These are phyloP conservation scores for Athene noctua DNA, from an alignment of 2,113 vertebrate genomes.

Conservation along the genomic window DNA sequence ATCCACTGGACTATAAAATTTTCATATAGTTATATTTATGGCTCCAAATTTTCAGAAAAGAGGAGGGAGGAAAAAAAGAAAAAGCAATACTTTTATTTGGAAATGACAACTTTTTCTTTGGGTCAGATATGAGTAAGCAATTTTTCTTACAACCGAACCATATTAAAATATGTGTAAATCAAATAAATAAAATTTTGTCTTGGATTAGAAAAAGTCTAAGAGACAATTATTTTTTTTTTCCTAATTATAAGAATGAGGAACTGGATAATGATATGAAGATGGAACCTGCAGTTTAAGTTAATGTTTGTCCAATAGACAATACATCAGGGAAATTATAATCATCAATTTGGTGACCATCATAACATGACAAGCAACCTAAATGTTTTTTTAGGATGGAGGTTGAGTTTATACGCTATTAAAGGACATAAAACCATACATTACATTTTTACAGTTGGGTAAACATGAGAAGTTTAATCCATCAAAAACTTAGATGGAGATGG, in stretches of 20 bases:
- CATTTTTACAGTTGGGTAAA: not conserved
- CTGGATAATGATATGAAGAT: not conserved
- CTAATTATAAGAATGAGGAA: not conserved
- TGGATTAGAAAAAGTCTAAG: not conserved
- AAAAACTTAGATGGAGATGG: not conserved
- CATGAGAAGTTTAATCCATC: not conserved
- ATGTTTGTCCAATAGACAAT: not conserved
- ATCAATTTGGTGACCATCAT: not conserved
- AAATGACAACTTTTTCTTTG: not conserved
- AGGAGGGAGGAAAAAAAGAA: not conserved
- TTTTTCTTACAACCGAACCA: not conserved
- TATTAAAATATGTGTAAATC: not conserved
- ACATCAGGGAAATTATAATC: not conserved
- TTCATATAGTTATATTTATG: not conserved
- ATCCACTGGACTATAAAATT: not conserved
- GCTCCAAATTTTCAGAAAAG: not conserved
- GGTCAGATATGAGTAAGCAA: not conserved
- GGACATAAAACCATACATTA: not conserved
- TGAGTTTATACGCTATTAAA: not conserved
- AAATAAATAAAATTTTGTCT: not conserved
- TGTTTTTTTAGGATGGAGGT: not conserved
- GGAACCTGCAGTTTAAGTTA: not conserved
- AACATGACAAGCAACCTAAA: not conserved
- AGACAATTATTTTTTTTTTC: not conserved
- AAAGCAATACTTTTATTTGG: not conserved